Conservation (phyloP, 2,113 vertebrate genomes). For the Numenius arquata region DNA sequence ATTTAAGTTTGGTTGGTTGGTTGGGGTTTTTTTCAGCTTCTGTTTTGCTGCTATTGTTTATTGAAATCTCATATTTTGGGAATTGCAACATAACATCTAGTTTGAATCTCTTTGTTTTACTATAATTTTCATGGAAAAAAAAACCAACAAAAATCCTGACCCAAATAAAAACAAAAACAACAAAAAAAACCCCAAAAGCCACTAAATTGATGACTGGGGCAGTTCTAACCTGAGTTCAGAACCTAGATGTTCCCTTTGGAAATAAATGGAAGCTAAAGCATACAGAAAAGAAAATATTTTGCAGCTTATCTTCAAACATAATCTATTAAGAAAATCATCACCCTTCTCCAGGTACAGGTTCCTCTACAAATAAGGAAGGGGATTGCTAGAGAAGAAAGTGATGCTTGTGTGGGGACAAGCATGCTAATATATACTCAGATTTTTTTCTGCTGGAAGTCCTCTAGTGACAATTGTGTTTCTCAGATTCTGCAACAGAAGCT, state of each 20-base stretch:
- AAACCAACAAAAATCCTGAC: no score
- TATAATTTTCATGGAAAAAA: neutral
- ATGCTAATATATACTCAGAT: no score
- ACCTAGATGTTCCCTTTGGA: neutral
- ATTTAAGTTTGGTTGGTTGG: neutral
- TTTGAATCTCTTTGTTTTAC: neutral
- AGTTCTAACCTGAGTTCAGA: neutral
- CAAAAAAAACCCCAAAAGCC: neutral
- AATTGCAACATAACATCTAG: neutral
- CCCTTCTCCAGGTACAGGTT: neutral
- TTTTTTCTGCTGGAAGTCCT: neutral
- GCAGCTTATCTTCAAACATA: neutral
- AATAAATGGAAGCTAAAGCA: constrained; percentile 23
- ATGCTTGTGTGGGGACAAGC: neutral
- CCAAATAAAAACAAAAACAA: no score
- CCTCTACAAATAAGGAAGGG: neutral
- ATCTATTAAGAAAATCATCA: neutral
- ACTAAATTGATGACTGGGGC: neutral
- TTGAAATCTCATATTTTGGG: neutral
- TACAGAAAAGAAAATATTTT: constrained; percentile 32
- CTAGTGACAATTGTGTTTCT: neutral
- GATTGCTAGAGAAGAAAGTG: neutral
- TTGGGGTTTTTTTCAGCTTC: neutral
- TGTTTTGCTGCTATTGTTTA: neutral
- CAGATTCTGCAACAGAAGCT: neutral